Base-by-base conservation (phyloP, 2,888 invertebrate genomes). In the Apamea epomidion region DNA sequence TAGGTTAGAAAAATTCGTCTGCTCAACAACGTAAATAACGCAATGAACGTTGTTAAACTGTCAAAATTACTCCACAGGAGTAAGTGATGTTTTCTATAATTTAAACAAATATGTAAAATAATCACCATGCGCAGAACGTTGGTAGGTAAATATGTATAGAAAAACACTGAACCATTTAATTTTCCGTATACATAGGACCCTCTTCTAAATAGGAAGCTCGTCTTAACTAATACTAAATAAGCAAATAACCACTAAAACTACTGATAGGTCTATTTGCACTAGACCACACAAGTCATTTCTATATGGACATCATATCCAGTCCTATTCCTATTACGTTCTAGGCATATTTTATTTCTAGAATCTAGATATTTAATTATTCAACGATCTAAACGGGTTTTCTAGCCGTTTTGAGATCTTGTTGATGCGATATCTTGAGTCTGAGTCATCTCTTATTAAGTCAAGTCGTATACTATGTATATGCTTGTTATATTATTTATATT, bases 311-410 rank as follows among this genome's bases (percentile, higher is more conserved):
- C 54, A 67, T n/a, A 64, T 32, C 58, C 32, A 54, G 37, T 79
- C 10, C n/a, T 54, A 51, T 72, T 60, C 32, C 68, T 72, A 60
- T 64, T 69, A 69, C 77, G 76, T 68, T 18, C 48, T 32, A 58
- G 62, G 62, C 60, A 68, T 68, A 29, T 42, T 80, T 68, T 83
- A 60, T 77, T 62, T 48, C 80, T 29, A 69, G 54, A 74, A 42
- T 48, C 80, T 37, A 69, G 54, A 74, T 58, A 65, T 84, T 84
- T 84, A 42, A 51, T 71, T 85, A 71, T 71, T 71, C 58, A 70
- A 67, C 16, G 21, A 54, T 71, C 70, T 37, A 64, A 68, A 76
- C 83, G 0, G 67, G 83, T 86, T 83, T 82, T 64, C 51, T 72
- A 82, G 64, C 45, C 51, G 48, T 76, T 76, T 51, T n/a, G 42